phyloP scores from a whole-genome alignment of 2,113 vertebrate species.

The Cheirogaleus medius region DNA sequence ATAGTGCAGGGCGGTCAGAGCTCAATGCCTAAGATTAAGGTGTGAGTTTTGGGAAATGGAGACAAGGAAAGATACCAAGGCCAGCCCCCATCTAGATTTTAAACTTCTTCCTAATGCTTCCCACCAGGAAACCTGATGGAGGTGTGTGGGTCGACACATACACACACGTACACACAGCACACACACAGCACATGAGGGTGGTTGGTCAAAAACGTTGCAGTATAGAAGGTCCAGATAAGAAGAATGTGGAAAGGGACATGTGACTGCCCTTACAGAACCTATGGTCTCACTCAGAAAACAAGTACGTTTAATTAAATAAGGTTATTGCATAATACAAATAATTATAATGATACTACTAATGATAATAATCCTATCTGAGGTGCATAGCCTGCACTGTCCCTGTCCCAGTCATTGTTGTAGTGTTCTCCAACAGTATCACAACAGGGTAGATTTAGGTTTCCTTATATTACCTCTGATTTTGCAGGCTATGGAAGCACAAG shows the following conservation, averaged over 20 bases:
- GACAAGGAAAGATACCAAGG: too few relatives aligned
- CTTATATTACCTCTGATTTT: background rate
- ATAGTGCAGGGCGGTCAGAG: background rate
- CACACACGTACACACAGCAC: background rate
- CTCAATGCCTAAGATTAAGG: background rate
- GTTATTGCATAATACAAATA: background rate
- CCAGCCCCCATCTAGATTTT: background rate
- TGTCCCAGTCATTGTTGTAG: accelerated
- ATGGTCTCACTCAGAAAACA: background rate
- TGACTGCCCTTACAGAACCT: background rate
- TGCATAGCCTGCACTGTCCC: background rate
- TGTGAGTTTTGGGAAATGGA: background rate
- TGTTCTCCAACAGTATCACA: background rate
- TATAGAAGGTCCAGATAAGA: background rate
- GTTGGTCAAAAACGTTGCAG: background rate
- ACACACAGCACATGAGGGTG: too few relatives aligned
- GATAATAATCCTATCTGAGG: accelerated
- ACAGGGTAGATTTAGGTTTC: too few relatives aligned
- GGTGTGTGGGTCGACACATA: background rate
- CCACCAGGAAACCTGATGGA: background rate
- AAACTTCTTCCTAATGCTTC: background rate
- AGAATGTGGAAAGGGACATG: background rate
- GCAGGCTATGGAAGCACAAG: background rate
- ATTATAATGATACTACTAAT: background rate
- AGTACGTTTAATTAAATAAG: background rate